These are phyloP conservation scores for Apteryx mantelli DNA, from an alignment of 2,113 vertebrate species.

Conservation along the genomic window DNA sequence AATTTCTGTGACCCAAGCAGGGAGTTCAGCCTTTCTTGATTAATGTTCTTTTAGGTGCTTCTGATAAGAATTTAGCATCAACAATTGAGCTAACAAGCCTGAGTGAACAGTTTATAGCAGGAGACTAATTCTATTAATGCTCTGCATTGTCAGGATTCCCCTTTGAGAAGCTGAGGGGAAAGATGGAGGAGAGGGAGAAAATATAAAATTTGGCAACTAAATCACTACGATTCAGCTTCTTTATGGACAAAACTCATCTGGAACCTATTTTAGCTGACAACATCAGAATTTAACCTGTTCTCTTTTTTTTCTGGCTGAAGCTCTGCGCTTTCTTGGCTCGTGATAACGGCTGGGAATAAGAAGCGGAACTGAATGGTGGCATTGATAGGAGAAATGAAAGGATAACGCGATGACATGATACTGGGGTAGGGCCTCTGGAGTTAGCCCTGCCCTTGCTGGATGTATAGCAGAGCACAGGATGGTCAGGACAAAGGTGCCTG, in stretches of 20 bases:
- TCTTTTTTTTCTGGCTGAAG: background rate
- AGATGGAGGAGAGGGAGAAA: background rate
- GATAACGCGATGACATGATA: background rate
- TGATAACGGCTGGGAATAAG: conserved; percentile 48
- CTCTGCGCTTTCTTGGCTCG: conserved; percentile 35
- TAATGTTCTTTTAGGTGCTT: conserved; percentile 66
- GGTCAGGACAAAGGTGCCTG: conserved; percentile 17
- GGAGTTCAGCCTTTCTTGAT: conserved; percentile 61
- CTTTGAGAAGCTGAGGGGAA: background rate
- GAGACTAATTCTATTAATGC: conserved; percentile 62
- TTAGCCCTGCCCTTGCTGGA: background rate
- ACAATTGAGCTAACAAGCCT: conserved; percentile 64
- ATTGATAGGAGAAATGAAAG: conserved; percentile 63
- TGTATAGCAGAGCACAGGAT: background rate
- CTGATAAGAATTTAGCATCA: conserved; percentile 66
- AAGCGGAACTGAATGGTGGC: conserved; percentile 13
- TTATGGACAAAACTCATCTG: conserved; percentile 14
- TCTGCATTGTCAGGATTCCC: conserved; percentile 52
- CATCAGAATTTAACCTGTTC: conserved; percentile 55
- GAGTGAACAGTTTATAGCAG: conserved; percentile 51
- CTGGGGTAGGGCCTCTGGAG: background rate
- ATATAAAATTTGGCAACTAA: conserved; percentile 42
- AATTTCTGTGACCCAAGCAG: conserved; percentile 53
- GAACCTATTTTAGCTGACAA: conserved; percentile 64
- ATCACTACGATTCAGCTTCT: conserved; percentile 31